A percentile compares a stretch with the other conserved stretches of the same genome.
Evolutionary conservation across 2,888 invertebrate species (phyloP).

Genomic region (Stenurella melanura): DNA sequence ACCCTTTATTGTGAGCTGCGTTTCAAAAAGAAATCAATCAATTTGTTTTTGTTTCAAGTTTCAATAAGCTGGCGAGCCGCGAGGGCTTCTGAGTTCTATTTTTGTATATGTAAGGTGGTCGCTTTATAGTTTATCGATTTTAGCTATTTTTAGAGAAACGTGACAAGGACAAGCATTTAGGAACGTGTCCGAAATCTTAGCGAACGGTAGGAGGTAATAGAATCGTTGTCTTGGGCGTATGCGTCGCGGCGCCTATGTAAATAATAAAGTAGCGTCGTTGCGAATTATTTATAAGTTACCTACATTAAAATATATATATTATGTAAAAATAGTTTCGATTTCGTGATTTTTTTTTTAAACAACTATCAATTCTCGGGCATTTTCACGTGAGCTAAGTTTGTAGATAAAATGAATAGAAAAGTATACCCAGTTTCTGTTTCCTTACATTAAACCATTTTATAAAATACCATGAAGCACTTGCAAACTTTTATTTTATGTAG

Average conservation of each 20-base stretch:
- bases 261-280: slow-evolving; percentile 16
- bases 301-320: neutral
- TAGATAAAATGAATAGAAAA: too few relatives aligned
- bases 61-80: slow-evolving; percentile 41
- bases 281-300: neutral
- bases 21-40: slow-evolving; percentile 14
- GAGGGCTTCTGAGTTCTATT: slow-evolving; percentile 56
- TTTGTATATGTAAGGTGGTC: slow-evolving; percentile 61
- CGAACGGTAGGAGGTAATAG: slow-evolving; percentile 23
- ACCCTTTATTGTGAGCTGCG: slow-evolving; percentile 37
- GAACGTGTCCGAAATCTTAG: slow-evolving; percentile 47
- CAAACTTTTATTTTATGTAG: too few relatives aligned
- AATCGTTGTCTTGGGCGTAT: slow-evolving; percentile 6
- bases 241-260: slow-evolving; percentile 14
- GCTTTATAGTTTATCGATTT: slow-evolving; percentile 62
- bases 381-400: too few relatives aligned
- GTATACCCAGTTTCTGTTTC: too few relatives aligned
- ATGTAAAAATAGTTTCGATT: neutral
- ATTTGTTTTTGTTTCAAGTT: slow-evolving; percentile 48
- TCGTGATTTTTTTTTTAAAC: too few relatives aligned
- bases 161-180: slow-evolving; percentile 51
- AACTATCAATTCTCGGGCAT: too few relatives aligned
- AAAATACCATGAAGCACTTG: too few relatives aligned
- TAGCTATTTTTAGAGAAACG: slow-evolving; percentile 60
- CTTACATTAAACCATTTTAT: too few relatives aligned